These are phyloP conservation scores for Brachionus koreanus DNA, from an alignment of 1,140 invertebrate genomes.

Conservation along the genomic window DNA sequence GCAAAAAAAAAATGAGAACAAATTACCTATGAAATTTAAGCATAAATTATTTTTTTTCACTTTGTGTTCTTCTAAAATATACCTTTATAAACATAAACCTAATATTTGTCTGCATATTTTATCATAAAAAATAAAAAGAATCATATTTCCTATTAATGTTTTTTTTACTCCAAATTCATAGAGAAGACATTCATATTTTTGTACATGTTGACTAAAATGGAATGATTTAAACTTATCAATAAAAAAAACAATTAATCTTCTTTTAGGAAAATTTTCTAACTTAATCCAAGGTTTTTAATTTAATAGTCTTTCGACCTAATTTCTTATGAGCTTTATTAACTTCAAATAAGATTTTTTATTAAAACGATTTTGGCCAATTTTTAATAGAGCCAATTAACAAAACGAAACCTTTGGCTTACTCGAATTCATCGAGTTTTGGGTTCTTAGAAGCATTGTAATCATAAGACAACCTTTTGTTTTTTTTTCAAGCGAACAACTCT, in stretches of 20 bases:
- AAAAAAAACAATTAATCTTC: neutral
- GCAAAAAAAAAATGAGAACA: neutral
- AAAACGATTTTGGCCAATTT: neutral
- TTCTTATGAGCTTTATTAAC: neutral
- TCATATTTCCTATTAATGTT: neutral
- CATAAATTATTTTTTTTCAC: neutral
- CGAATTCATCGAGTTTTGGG: neutral
- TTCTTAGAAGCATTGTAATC: neutral
- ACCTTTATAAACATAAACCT: neutral
- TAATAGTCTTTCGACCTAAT: neutral
- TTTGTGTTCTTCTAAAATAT: neutral
- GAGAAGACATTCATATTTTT: neutral
- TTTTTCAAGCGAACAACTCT: neutral
- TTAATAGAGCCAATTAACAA: neutral
- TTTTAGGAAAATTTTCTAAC: neutral
- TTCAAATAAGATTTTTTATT: neutral
- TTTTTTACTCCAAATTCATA: neutral
- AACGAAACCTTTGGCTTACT: neutral
- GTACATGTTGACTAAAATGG: neutral
- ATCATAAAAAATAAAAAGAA: slow-evolving; percentile 5
- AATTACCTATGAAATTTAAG: neutral
- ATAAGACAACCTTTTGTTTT: neutral
- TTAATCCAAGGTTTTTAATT: neutral
- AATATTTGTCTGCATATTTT: slow-evolving; percentile 4
- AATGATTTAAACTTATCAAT: neutral